Conservation (phyloP, 2,113 vertebrate species). For the Rhizomys pruinosus region DNA sequence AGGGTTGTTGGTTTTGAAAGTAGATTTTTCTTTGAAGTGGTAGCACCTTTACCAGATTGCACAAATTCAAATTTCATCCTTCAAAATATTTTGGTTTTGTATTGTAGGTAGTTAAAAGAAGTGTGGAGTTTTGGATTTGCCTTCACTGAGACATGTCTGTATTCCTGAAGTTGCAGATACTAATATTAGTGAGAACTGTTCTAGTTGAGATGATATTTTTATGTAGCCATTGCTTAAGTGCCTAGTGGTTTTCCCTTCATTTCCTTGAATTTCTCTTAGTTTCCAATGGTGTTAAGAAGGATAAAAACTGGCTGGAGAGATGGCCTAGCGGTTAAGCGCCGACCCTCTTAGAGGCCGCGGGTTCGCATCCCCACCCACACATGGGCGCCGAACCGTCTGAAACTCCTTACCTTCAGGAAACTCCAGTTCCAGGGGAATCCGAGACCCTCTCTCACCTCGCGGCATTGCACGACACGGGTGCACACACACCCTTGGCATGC, state of each 20-base stretch:
- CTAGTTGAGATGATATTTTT: constrained; percentile 24
- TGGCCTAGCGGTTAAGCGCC: no score
- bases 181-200: constrained; percentile 26
- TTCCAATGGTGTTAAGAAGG: constrained; percentile 36
- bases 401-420: no score
- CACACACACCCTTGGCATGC: no score
- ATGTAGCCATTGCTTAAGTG: constrained; percentile 37
- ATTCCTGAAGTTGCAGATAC: constrained; percentile 23
- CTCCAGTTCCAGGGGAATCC: no score
- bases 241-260: constrained; percentile 9
- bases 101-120: constrained; percentile 23
- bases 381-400: no score
- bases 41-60: background rate
- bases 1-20: constrained; percentile 61
- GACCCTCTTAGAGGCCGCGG: no score
- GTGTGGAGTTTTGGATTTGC: constrained; percentile 28
- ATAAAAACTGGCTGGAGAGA: background rate
- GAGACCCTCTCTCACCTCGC: no score
- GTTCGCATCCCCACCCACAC: no score
- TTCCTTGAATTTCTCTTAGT: constrained; percentile 18
- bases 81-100: constrained; percentile 31
- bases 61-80: constrained; percentile 43
- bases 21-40: constrained; percentile 44
- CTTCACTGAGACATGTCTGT: background rate
- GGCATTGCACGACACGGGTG: no score